A percentile compares a stretch with the other conserved stretches of the same genome.
These are phyloP conservation scores for Drosophila pandora DNA, from an alignment of 1,140 invertebrate genomes.

Conservation along the genomic window DNA sequence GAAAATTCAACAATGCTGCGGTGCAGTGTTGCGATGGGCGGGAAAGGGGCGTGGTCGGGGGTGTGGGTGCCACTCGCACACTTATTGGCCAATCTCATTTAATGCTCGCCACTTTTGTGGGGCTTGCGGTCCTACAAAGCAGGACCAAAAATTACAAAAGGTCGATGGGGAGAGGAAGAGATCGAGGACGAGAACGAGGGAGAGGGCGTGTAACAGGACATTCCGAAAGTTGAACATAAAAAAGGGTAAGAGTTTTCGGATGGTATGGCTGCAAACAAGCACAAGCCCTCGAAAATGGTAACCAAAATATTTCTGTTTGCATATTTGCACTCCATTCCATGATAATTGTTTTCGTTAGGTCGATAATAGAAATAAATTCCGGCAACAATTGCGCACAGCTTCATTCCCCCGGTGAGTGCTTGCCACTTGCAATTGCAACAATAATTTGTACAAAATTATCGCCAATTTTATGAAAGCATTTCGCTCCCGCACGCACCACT, in stretches of 20 bases:
- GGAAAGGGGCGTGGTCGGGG: conserved; percentile 13
- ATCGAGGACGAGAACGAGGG: background rate
- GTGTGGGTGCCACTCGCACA: conserved; percentile 43
- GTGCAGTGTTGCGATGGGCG: conserved; percentile 29
- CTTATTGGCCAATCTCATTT: conserved; percentile 76
- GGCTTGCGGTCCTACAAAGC: conserved; percentile 42
- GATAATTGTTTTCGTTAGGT: conserved; percentile 73
- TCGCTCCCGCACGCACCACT: conserved; percentile 10
- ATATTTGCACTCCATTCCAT: conserved; percentile 70
- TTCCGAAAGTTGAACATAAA: background rate
- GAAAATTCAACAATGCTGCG: conserved; percentile 74
- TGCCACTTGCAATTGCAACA: conserved; percentile 62
- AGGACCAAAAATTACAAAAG: background rate
- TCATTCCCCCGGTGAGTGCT: conserved; percentile 11
- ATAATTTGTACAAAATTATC: conserved; percentile 79
- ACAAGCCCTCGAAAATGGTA: conserved; percentile 55
- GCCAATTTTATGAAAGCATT: conserved; percentile 72
- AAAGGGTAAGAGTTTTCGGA: background rate
- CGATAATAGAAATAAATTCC: conserved; percentile 71
- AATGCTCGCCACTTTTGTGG: conserved; percentile 50
- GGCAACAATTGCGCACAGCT: conserved; percentile 54
- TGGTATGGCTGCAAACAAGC: conserved; percentile 34
- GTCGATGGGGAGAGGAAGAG: background rate
- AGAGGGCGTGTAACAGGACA: background rate
- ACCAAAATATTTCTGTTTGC: conserved; percentile 69